Evolutionary conservation across 2,888 invertebrate species (phyloP), one percentile per base, ranked within the genome.

Genomic region (Chesias legatella): DNA sequence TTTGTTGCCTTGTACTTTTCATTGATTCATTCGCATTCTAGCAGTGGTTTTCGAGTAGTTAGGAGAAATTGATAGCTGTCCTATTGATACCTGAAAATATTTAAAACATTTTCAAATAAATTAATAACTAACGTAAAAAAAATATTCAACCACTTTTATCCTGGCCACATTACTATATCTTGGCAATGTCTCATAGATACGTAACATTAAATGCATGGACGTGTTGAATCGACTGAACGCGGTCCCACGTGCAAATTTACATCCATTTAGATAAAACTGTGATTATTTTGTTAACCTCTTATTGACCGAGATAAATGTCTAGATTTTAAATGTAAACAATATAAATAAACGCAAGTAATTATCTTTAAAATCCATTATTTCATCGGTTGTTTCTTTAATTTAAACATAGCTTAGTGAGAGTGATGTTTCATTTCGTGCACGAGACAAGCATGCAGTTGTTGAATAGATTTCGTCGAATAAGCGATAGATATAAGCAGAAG

Each of bases 311-410:
- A 51, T 49, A 51, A 43, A 40, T 35, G 57, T 45, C 27, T 60
- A 39, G 46, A 69, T 66, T 22, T 79, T 75, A 46, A 45, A 47
- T 21, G 50, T 41, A 46, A 51, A 50, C 51, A 48, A 33, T 46
- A 32, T 77, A 57, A 69, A 23, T 56, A 31, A 42, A 57, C 43
- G 48, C 71, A 21, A 85, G 89, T 41, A 40, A 11, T 88, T 46
- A 51, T 40, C 40, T 22, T 31, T 42, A 9, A 36, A 44, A 48
- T 38, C 25, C 38, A 42, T 39, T 42, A 48, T 31, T 32, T 17
- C 32, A 31, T 30, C 26, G 13, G 22, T 21, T 24, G 38, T 30
- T 42, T 34, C 30, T 28, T 17, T n/a, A 21, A n/a, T 24, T 7
- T 24, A 7, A 8, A 10, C 7, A 6, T 24, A 7, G 32, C 25